Evolutionary conservation across 2,888 invertebrate species (phyloP), one percentile per base, ranked within the genome.

Genomic region (Megaustenia siamemsis): DNA sequence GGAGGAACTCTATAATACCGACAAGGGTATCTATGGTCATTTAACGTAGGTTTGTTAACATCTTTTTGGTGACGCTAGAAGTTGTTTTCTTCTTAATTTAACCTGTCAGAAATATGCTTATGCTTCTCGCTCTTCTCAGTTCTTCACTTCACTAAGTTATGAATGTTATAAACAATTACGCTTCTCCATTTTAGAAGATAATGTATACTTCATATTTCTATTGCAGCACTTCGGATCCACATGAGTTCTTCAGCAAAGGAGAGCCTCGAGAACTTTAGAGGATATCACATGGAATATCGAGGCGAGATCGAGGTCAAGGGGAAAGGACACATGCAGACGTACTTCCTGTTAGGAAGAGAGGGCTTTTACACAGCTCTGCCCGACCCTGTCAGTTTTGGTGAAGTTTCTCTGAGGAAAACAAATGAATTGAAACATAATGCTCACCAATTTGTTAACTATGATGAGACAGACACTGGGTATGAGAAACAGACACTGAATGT

Each of bases 321-420:
- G 0, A 98, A 97, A 94, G 97, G 97, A 0, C 97, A 97, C 91
- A 97, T 98, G 97, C 97, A 97, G 21, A 98, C 98, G 0, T 98
- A 97, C 93, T 97, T 98, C 93, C 95, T 98, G 38, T 83, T 87
- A 15, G 92, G 92, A 12, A 89, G 88, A 43, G 90, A 90, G 56
- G 91, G 90, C 12, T 90, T 90, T 79, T 85, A 88, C 79, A 90
- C 89, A 81, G 88, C 88, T 56, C 86, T 92, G 35, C 92, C 91
- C 10, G 84, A 88, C 40, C 81, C 69, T 18, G 86, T 77, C 28
- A 88, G 88, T 56, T 82, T 79, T 53, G 71, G n/a, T n/a, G 84
- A 86, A 43, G 69, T 83, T 43, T 69, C 32, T 40, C 73, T 77
- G 21, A 82, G 77, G 24, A 56, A 38, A 28, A 53, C 66, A 12